These are phyloP conservation scores for Kryptolebias ocellatus DNA, from an alignment of 2,797 vertebrate species.

Conservation along the genomic window DNA sequence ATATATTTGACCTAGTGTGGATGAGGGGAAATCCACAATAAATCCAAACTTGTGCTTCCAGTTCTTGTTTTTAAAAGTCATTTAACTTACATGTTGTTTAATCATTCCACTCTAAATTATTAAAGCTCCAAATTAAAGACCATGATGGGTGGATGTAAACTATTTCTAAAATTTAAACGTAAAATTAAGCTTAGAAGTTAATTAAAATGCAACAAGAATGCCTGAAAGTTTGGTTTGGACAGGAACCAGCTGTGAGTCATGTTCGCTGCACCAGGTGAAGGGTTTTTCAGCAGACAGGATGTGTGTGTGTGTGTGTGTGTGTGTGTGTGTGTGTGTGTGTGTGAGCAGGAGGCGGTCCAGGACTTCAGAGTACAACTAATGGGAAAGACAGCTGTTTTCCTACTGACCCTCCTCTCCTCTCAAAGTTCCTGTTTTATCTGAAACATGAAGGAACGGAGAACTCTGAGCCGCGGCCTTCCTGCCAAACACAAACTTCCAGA, in stretches of 20 bases:
- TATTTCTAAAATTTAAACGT: too few relatives aligned
- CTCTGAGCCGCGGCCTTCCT: constrained; percentile 26
- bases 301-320: constrained; percentile 10
- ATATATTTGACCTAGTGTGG: too few relatives aligned
- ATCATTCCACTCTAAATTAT: too few relatives aligned
- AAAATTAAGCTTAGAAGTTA: too few relatives aligned
- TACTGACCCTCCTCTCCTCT: constrained; percentile 63
- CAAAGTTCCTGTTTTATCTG: constrained; percentile 46
- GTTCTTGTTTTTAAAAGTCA: too few relatives aligned
- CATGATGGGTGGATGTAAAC: too few relatives aligned
- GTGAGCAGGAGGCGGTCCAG: constrained; percentile 9
- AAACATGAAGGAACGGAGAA: constrained; percentile 28
- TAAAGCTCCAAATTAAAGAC: too few relatives aligned
- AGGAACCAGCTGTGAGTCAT: constrained; percentile 77
- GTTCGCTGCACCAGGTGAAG: constrained; percentile 73
- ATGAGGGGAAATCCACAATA: too few relatives aligned
- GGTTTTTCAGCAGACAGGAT: constrained; percentile 54
- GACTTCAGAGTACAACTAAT: constrained; percentile 49
- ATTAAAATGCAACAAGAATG: too few relatives aligned
- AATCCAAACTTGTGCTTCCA: too few relatives aligned
- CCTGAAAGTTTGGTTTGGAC: constrained; percentile 13
- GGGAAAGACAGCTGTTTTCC: constrained; percentile 78
- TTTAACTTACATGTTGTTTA: too few relatives aligned
- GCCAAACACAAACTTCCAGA: constrained; percentile 49
- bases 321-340: constrained; percentile 3